These are phyloP conservation scores for Euphysa ruthae DNA, from an alignment of 30 jellyfish, hydroid and myxozoan species.

Conservation along the genomic window DNA sequence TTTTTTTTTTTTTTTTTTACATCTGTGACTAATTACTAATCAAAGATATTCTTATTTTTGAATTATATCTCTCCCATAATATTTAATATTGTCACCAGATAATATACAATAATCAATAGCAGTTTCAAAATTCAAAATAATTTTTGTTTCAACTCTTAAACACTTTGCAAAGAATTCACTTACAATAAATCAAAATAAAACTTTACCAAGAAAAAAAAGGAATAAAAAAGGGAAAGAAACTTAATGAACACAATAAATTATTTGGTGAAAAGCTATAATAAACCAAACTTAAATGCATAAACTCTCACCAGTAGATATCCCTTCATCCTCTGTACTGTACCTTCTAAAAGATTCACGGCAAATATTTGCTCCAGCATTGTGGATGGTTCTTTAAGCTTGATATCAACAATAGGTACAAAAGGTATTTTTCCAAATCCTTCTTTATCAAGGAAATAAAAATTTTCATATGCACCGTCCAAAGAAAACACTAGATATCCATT, in stretches of 20 bases:
- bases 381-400: conserved; percentile 41
- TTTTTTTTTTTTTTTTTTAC: background rate
- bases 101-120: no score
- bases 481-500: conserved; percentile 60
- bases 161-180: no score
- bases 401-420: conserved; percentile 34
- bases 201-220: no score
- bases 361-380: conserved; percentile 52
- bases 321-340: conserved; percentile 44
- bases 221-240: no score
- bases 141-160: no score
- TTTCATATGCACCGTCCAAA: conserved; percentile 17
- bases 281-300: background rate
- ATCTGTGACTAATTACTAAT: no score
- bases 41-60: no score
- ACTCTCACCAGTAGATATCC: conserved; percentile 56
- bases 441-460: conserved; percentile 32
- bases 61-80: no score
- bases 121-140: no score
- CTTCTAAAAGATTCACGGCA: conserved; percentile 61
- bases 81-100: no score
- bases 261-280: background rate
- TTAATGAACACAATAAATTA: background rate
- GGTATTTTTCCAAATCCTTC: conserved; percentile 30
- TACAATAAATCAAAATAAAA: no score